Conservation (phyloP, 1,140 invertebrate genomes). For the Cydia splendana region DNA sequence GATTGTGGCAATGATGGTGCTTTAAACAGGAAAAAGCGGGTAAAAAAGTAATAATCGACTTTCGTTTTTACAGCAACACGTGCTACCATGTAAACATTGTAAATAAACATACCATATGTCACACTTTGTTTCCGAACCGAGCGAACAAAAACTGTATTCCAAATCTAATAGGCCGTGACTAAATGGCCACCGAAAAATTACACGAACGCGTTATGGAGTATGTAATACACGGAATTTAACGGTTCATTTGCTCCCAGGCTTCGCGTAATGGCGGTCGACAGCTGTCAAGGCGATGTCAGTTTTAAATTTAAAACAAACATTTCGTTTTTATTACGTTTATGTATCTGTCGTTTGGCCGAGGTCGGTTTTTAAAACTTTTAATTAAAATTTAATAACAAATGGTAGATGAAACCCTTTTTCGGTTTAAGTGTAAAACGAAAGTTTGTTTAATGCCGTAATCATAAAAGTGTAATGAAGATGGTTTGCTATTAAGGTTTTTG, state of each 20-base stretch:
- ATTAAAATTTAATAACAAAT: conserved; percentile 32
- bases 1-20: neutral
- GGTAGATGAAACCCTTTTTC: conserved; percentile 9
- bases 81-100: conserved; percentile 42
- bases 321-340: conserved; percentile 66
- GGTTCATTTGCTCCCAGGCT: conserved; percentile 64
- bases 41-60: conserved; percentile 19
- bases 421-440: conserved; percentile 17
- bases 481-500: neutral
- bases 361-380: conserved; percentile 42
- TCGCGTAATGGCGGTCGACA: conserved; percentile 64
- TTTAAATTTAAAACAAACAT: conserved; percentile 77
- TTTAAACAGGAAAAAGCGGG: neutral
- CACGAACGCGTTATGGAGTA: conserved; percentile 41
- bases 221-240: conserved; percentile 64
- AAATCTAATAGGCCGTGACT: conserved; percentile 59
- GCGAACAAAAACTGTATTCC: conserved; percentile 17
- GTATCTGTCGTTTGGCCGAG: conserved; percentile 56
- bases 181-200: conserved; percentile 42
- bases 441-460: neutral
- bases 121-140: conserved; percentile 46
- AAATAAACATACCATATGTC: conserved; percentile 37
- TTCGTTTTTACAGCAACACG: conserved; percentile 47
- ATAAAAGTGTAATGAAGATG: conserved; percentile 20
- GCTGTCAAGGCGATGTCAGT: conserved; percentile 68